Evolutionary conservation across 2,113 vertebrate genomes (phyloP), one percentile per base, ranked within the genome.

Genomic region (Bagarius yarrelli): DNA sequence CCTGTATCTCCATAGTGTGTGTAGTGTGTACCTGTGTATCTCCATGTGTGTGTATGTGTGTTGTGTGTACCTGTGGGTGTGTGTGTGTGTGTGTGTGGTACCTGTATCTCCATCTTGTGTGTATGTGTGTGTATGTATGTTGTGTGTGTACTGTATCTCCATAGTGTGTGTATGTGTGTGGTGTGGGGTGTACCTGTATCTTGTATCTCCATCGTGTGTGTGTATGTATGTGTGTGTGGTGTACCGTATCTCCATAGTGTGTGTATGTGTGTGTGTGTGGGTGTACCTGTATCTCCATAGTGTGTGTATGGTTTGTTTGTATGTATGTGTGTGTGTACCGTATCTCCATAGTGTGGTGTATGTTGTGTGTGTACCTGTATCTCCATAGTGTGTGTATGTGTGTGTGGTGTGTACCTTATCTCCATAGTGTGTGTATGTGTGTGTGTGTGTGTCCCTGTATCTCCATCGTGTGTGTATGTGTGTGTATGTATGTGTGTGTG

Each of bases 211-310:
- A 96, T 94, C 89, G 94, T 97, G 90, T 94, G 95, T 67, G 60
- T 47, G 66, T 69, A n/a, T 44, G 21, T 71, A n/a, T 50, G 40
- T 55, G 50, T 30, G 57, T 47, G 40, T 52, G 36, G 66, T 40
- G 69, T 94, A 98, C 98, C 94, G 90, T 88, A 98, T 96, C 88
- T 95, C 94, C 88, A 96, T 94, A 89, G 94, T 97, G 90, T 94
- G 95, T 67, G 66, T 69, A n/a, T 44, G 21, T 71, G 36, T 50
- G 40, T 55, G 50, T 30, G 57, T 47, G 40, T 52, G 77, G 36
- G 66, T 40, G 69, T 94, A 98, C 98, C 94, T 95, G 90, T 88
- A 98, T 96, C 88, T 95, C 94, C 88, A 96, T 94, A 89, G 94
- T 97, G 90, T 94, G 95, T 67, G n/a, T n/a, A n/a, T n/a, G n/a